A percentile compares a stretch with the other conserved stretches of the same genome.
phyloP scores from a whole-genome alignment of 2,113 vertebrate genomes.

The Pogonocichla stellata region DNA sequence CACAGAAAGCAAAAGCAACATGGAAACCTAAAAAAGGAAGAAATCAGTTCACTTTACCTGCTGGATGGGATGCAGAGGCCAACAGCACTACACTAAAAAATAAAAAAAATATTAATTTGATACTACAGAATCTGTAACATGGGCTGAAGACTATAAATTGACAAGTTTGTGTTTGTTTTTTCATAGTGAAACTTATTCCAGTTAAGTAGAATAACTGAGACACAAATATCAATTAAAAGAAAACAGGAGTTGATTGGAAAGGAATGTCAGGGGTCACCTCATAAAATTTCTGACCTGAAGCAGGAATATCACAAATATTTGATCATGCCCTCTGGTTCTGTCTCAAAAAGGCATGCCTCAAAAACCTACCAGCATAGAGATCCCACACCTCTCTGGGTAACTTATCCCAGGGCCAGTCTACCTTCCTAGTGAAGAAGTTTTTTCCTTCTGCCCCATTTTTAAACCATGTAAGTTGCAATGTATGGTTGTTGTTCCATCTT shows the following conservation, averaged over 20 bases:
- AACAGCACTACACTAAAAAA: constrained; percentile 71
- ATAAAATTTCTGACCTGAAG: neutral
- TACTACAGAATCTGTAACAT: neutral
- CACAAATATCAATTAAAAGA: neutral
- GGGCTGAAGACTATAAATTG: neutral
- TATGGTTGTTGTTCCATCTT: neutral
- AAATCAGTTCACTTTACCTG: constrained; percentile 63
- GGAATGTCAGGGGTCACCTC: neutral
- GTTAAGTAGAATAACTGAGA: neutral
- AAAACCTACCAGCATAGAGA: neutral
- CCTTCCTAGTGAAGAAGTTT: neutral
- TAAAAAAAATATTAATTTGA: neutral
- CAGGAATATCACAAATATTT: neutral
- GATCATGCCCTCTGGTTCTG: neutral
- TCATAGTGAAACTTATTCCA: neutral
- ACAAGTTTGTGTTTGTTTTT: neutral
- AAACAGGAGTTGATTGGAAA: neutral
- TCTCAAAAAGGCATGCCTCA: neutral
- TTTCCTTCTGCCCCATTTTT: neutral
- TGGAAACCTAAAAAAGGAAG: neutral
- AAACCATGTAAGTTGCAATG: neutral
- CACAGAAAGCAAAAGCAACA: neutral
- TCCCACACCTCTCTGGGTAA: neutral
- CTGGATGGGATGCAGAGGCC: constrained; percentile 74
- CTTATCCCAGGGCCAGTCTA: neutral